These are phyloP conservation scores for Campoletis raptor DNA, from an alignment of 2,888 invertebrate species.

Conservation along the genomic window DNA sequence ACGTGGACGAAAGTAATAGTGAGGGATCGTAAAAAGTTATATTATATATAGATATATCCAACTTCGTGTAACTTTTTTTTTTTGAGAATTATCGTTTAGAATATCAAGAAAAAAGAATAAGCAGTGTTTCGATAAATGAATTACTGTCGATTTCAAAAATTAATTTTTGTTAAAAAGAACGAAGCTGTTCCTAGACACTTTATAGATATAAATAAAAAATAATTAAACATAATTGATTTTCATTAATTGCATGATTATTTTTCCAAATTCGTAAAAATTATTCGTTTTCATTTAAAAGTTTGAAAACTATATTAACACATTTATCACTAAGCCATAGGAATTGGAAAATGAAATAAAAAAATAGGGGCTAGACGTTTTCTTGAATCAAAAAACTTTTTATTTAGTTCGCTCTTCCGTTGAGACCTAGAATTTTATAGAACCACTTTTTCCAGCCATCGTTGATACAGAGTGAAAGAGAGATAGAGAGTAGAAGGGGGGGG, in stretches of 20 bases:
- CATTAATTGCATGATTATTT: not conserved
- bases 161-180: not conserved
- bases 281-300: not conserved
- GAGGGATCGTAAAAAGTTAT: conserved; percentile 45
- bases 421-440: conserved; percentile 54
- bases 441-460: conserved; percentile 51
- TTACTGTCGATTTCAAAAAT: not conserved
- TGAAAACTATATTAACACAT: not conserved
- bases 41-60: not conserved
- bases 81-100: not conserved
- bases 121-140: not conserved
- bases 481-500: not conserved
- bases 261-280: not conserved
- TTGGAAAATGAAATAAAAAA: not conserved
- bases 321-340: not conserved
- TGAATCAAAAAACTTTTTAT: not conserved
- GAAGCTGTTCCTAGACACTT: not conserved
- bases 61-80: not conserved
- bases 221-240: not conserved
- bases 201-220: not conserved
- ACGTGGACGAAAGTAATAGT: conserved; percentile 67
- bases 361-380: not conserved
- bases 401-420: conserved; percentile 8
- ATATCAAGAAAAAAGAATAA: not conserved
- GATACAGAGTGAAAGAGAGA: conserved; percentile 18